Evolutionary conservation across 2,113 vertebrate species (phyloP), one percentile per base, ranked within the genome.

Genomic region (Suncus etruscus): DNA sequence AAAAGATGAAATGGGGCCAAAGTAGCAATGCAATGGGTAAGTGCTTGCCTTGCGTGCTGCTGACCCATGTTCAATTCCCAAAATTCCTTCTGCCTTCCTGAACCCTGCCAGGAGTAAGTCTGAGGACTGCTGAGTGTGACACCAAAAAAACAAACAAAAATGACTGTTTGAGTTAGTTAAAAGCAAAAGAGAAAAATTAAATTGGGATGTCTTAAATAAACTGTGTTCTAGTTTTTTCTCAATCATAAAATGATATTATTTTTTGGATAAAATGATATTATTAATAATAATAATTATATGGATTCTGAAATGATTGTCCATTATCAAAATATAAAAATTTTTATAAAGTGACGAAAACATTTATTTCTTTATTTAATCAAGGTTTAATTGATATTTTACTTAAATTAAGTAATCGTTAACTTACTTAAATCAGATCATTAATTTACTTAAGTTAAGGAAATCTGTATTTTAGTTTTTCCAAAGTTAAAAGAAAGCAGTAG

Each of bases 321-420:
- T 85, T 93, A 85, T 89, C 83, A 89, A 87, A 95, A 91, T 90
- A 85, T 75, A 66, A 87, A 89, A 69, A 39, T 24, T 78, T 87
- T 95, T 48, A 51, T 82, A 90, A 94, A 90, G 47, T 74, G 31
- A 31, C 48, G 14, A 65, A 87, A 95, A 89, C 22, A 86, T 76
- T 72, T 85, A 90, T 31, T 81, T 90, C 92, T 90, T 91, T 61
- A 81, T 74, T 94, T 87, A 94, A 54, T 54, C 54, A 54, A 54
- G 18, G 11, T 16, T 54, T 54, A 15, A 54, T 39, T 39, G 3
- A 39, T 39, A 54, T 54, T 54, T 54, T 15, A 54, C 54, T 54
- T 16, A 76, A 90, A 84, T 92, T 24, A 31, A 7, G 63, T 70
- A 70, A 31, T 90, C 32, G 85, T 87, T 95, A 39, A 39, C 39